These are phyloP conservation scores for Oryzias melastigma DNA, from an alignment of 2,113 vertebrate species.

Conservation along the genomic window DNA sequence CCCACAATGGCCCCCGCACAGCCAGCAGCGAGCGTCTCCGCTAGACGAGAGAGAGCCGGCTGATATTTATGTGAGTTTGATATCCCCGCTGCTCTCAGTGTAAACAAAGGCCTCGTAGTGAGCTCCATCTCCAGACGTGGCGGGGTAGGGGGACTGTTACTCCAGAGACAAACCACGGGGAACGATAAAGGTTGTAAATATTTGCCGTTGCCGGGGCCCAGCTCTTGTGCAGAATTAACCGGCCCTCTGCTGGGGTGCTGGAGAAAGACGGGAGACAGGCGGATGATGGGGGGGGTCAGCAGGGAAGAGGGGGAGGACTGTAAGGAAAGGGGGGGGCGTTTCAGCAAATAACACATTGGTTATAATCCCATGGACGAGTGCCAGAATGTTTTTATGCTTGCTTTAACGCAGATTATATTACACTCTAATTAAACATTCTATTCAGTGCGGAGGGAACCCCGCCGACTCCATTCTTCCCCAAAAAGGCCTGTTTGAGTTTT, in stretches of 20 bases:
- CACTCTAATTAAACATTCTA: conserved; percentile 84
- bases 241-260: conserved; percentile 65
- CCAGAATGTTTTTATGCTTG: conserved; percentile 82
- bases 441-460: conserved; percentile 74
- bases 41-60: conserved; percentile 62
- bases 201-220: conserved; percentile 72
- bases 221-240: conserved; percentile 71
- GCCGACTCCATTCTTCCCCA: conserved; percentile 74
- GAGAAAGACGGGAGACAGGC: conserved; percentile 7
- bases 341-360: conserved; percentile 72
- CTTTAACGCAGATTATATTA: conserved; percentile 85
- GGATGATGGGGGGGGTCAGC: conserved; percentile 14
- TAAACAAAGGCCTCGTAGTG: conserved; percentile 76
- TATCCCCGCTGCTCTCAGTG: conserved; percentile 67
- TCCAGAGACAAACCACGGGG: conserved; percentile 71
- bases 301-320: conserved; percentile 27
- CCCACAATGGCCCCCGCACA: conserved; percentile 35
- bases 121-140: conserved; percentile 53
- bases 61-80: conserved; percentile 75
- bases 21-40: conserved; percentile 37
- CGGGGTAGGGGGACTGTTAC: conserved; percentile 47
- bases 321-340: conserved; percentile 5
- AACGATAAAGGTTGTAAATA: conserved; percentile 78
- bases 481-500: conserved; percentile 80
- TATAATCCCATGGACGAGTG: conserved; percentile 79